A percentile compares a stretch with the other conserved stretches of the same genome.
Conservation (phyloP, 2,797 vertebrate genomes). For the Tachyglossus aculeatus region DNA sequence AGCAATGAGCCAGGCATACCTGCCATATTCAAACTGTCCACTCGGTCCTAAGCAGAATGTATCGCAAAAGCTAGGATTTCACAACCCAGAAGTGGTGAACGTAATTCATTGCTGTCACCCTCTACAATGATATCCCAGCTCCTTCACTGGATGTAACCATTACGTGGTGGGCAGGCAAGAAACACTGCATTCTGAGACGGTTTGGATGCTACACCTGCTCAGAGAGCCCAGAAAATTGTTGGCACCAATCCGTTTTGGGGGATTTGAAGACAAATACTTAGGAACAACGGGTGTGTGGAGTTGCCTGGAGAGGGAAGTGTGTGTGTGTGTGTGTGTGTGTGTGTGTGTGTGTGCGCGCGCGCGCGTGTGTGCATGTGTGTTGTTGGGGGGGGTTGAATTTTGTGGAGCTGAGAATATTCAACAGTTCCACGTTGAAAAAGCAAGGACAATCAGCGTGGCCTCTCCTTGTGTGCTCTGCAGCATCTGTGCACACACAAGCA, state of each 20-base stretch:
- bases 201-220: slow-evolving; percentile 21
- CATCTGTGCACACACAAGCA: no score
- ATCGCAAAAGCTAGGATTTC: slow-evolving; percentile 46
- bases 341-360: no score
- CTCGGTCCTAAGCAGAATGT: not conserved
- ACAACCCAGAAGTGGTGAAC: slow-evolving; percentile 23
- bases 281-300: no score
- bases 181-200: not conserved
- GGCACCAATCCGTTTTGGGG: not conserved
- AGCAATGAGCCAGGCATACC: not conserved
- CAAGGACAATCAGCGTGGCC: no score
- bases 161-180: slow-evolving; percentile 1
- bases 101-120: slow-evolving; percentile 32
- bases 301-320: no score
- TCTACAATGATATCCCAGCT: slow-evolving; percentile 5
- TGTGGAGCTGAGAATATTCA: no score
- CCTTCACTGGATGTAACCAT: not conserved
- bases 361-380: no score
- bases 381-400: no score
- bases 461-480: no score
- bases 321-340: no score
- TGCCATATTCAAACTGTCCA: not conserved
- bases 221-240: slow-evolving; percentile 46
- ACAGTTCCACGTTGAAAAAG: no score
- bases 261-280: no score